Percentiles rank a stretch among this genome's conserved stretches.
These are phyloP conservation scores for Peucedramus taeniatus DNA, from an alignment of 2,113 vertebrate species.

Conservation along the genomic window DNA sequence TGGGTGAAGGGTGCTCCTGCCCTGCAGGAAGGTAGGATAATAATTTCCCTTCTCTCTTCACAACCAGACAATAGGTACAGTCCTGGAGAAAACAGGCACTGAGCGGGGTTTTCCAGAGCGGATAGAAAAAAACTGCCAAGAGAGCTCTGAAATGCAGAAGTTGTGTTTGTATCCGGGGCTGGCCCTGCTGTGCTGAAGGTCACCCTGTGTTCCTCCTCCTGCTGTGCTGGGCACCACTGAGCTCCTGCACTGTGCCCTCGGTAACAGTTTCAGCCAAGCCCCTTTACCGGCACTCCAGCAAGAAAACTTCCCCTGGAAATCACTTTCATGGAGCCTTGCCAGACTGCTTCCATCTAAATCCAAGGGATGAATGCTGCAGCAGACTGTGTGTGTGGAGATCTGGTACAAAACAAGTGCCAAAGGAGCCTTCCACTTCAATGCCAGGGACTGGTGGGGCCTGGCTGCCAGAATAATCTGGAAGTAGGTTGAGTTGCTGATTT, in stretches of 20 bases:
- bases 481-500: neutral
- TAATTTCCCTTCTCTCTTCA: neutral
- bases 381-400: neutral
- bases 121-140: neutral
- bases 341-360: neutral
- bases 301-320: neutral
- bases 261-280: neutral
- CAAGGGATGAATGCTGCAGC: neutral
- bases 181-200: neutral
- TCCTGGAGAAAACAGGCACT: neutral
- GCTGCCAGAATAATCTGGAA: neutral
- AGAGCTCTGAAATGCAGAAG: slow-evolving; percentile 5
- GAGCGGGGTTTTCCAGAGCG: neutral
- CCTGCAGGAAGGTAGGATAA: neutral
- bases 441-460: fast-evolving
- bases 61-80: neutral
- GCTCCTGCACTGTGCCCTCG: fast-evolving
- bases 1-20: neutral
- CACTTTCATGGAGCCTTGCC: neutral
- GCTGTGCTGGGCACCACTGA: neutral
- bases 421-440: fast-evolving
- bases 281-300: neutral
- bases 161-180: neutral
- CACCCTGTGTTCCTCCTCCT: neutral
- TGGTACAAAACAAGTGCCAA: neutral